These are phyloP conservation scores for Phalangium opilio DNA, from an alignment of 2,888 invertebrate genomes.

Conservation along the genomic window DNA sequence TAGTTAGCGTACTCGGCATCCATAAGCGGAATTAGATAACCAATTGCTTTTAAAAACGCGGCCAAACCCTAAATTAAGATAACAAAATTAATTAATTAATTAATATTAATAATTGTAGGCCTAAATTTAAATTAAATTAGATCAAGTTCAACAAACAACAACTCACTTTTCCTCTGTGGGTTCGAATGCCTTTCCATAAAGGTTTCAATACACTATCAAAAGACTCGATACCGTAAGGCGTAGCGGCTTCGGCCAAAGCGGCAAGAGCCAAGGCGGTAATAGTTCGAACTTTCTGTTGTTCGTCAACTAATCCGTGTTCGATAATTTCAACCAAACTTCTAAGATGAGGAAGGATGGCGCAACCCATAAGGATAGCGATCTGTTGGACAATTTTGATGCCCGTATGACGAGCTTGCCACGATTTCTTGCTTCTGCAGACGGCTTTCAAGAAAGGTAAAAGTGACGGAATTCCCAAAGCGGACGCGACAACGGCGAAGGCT, in stretches of 20 bases:
- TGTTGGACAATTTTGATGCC: conserved; percentile 99
- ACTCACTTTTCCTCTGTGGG: conserved; percentile 44
- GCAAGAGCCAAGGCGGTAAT: conserved; percentile 97
- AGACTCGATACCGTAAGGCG: conserved; percentile 98
- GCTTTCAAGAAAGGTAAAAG: conserved; percentile 94
- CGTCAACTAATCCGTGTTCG: conserved; percentile 94
- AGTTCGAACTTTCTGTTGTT: conserved; percentile 97
- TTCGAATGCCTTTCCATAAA: conserved; percentile 96
- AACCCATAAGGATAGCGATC: conserved; percentile 98
- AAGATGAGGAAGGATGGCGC: conserved; percentile 94
- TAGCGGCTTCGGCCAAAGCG: conserved; percentile 95
- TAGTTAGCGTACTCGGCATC: conserved; percentile 99
- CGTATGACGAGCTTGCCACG: conserved; percentile 96
- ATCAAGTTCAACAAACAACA: neutral
- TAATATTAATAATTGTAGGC: neutral
- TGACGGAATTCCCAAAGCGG: conserved; percentile 94
- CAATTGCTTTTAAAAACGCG: conserved; percentile 98
- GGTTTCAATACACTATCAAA: conserved; percentile 99
- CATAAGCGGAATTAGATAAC: conserved; percentile 97
- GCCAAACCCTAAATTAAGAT: conserved; percentile 64
- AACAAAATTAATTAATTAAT: neutral
- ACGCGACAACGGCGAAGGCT: conserved; percentile 99
- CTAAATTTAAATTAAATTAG: neutral
- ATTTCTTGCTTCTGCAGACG: conserved; percentile 97
- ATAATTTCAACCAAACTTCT: conserved; percentile 98